Conservation (phyloP, 2,797 vertebrate species). For the Bradypodion pumilum region DNA sequence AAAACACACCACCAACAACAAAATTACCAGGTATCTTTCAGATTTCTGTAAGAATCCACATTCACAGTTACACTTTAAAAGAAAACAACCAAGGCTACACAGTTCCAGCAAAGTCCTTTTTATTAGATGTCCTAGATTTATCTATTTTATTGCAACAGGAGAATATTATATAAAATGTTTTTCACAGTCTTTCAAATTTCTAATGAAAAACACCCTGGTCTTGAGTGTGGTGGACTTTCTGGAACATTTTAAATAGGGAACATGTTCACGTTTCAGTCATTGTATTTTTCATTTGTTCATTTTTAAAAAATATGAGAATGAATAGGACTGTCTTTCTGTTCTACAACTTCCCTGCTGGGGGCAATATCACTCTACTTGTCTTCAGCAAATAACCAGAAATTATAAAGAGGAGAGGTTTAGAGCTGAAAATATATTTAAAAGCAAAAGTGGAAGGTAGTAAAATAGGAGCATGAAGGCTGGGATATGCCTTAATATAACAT, state of each 20-base stretch:
- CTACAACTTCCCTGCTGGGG: conserved; percentile 74
- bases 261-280: background rate
- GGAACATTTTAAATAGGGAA: background rate
- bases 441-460: conserved; percentile 32
- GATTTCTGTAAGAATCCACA: too few species aligned
- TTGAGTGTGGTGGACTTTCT: background rate
- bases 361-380: conserved; percentile 75
- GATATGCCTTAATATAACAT: conserved; percentile 63
- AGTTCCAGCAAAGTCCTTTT: background rate
- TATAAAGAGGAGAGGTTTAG: background rate
- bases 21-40: too few species aligned
- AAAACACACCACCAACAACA: too few species aligned
- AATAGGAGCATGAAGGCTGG: conserved; percentile 29
- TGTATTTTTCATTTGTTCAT: background rate
- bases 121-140: background rate
- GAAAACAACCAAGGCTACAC: background rate
- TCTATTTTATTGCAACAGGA: background rate
- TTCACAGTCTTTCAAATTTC: background rate
- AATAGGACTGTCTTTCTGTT: conserved; percentile 53
- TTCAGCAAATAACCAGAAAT: conserved; percentile 46
- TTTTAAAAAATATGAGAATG: background rate
- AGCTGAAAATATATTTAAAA: conserved; percentile 51
- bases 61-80: too few species aligned
- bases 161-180: background rate
- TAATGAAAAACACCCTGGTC: background rate